Percentiles rank a stretch among this genome's conserved stretches.
These are phyloP conservation scores for Rhizoglyphus robini DNA, from an alignment of 1,140 invertebrate genomes.

Conservation along the genomic window DNA sequence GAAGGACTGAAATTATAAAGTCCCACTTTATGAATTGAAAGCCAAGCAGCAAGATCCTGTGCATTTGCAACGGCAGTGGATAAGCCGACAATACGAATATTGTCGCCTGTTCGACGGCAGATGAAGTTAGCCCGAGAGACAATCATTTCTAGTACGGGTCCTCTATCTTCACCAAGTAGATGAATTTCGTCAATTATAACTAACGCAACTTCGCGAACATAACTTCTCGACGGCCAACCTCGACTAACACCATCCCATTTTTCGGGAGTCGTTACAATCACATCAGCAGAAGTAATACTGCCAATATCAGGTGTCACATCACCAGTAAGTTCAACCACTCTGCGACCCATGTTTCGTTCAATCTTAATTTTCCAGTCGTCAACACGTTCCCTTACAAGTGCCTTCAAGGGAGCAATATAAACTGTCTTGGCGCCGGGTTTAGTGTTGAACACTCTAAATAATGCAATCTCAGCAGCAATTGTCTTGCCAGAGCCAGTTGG, in stretches of 20 bases:
- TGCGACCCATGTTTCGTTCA: slow-evolving; percentile 54
- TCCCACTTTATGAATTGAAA: slow-evolving; percentile 69
- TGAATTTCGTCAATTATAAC: slow-evolving; percentile 99
- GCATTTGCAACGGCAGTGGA: slow-evolving; percentile 97
- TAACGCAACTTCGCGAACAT: slow-evolving; percentile 77
- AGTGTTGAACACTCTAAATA: slow-evolving; percentile 78
- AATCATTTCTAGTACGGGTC: slow-evolving; percentile 51
- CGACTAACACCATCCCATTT: slow-evolving; percentile 68
- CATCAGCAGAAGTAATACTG: slow-evolving; percentile 60
- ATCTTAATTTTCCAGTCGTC: slow-evolving; percentile 90
- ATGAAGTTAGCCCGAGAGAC: slow-evolving; percentile 75
- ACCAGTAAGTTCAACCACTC: slow-evolving; percentile 88
- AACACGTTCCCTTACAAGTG: slow-evolving; percentile 87
- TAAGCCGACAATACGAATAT: slow-evolving; percentile 75
- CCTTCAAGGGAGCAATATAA: slow-evolving; percentile 97
- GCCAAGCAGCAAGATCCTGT: slow-evolving; percentile 88
- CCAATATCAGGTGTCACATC: slow-evolving; percentile 86
- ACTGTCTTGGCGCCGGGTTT: slow-evolving; percentile 79
- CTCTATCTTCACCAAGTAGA: slow-evolving; percentile 59
- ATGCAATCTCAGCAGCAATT: slow-evolving; percentile 91
- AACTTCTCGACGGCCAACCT: slow-evolving; percentile 76
- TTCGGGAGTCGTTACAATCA: slow-evolving; percentile 68
- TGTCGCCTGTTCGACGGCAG: slow-evolving; percentile 54
- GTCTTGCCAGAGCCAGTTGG: slow-evolving; percentile 99
- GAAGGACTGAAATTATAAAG: slow-evolving; percentile 96